Percentiles rank a stretch among this genome's conserved stretches.
Evolutionary conservation across 2,888 invertebrate genomes (phyloP).

Genomic region (Lamellibrachia satsuma): DNA sequence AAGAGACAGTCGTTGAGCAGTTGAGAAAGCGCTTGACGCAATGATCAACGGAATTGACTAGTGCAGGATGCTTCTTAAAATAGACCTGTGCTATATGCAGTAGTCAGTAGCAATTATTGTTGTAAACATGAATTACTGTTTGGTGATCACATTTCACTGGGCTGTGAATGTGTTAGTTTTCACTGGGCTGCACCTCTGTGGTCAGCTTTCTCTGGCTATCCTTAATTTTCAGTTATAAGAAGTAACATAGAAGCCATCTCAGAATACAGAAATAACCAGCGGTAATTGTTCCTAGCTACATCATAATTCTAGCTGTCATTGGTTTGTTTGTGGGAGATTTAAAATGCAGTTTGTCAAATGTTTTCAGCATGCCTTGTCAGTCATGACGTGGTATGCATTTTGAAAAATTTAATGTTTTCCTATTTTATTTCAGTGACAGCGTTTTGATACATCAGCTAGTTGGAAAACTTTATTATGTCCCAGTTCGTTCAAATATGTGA

Average conservation of each 20-base stretch:
- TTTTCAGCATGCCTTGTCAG: too few relatives aligned
- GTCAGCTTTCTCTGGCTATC: neutral
- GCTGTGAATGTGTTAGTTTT: conserved; percentile 2
- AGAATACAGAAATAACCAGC: neutral
- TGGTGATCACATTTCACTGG: neutral
- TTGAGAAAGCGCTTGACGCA: neutral
- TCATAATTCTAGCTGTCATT: neutral
- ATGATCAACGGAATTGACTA: neutral
- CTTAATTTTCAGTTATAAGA: neutral
- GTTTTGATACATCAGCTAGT: too few relatives aligned
- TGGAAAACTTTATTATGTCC: too few relatives aligned
- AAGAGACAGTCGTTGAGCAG: neutral
- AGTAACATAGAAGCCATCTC: neutral
- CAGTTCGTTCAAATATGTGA: too few relatives aligned
- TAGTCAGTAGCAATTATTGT: neutral
- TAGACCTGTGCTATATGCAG: neutral
- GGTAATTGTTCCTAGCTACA: neutral
- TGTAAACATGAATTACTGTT: neutral
- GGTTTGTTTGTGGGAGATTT: too few relatives aligned
- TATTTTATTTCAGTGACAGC: too few relatives aligned
- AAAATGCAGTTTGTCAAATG: too few relatives aligned
- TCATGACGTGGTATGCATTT: too few relatives aligned
- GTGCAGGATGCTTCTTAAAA: neutral
- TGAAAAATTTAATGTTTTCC: too few relatives aligned
- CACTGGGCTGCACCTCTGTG: neutral